Conservation (phyloP, 2,797 vertebrate genomes). For the Darevskia mixta region DNA sequence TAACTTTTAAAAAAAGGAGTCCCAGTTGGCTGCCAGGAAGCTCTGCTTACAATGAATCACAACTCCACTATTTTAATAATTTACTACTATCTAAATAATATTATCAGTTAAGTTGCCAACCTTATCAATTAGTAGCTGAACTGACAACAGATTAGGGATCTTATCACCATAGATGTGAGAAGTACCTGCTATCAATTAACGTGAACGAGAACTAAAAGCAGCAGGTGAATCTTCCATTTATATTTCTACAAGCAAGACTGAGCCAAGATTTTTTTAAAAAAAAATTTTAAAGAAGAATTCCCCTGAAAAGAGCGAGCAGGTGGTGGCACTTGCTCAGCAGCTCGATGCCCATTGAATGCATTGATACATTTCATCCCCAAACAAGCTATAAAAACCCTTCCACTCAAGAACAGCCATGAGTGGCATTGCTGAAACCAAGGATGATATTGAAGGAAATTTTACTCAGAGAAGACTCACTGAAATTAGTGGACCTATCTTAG, state of each 20-base stretch:
- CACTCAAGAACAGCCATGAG: background rate
- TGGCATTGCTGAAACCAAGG: too few relatives aligned
- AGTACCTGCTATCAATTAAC: background rate
- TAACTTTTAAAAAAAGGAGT: conserved; percentile 32
- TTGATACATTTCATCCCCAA: background rate
- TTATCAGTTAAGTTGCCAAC: conserved; percentile 67
- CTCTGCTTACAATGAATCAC: conserved; percentile 67
- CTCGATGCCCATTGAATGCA: background rate
- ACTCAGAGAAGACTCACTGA: too few relatives aligned
- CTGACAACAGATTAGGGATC: conserved; percentile 34
- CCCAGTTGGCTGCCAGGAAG: conserved; percentile 58
- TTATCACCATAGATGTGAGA: background rate
- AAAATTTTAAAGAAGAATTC: too few relatives aligned
- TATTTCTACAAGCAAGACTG: background rate
- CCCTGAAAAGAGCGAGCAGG: background rate
- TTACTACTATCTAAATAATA: conserved; percentile 70
- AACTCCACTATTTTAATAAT: conserved; percentile 67
- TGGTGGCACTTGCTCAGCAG: background rate
- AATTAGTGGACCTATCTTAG: too few relatives aligned
- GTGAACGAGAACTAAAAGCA: background rate
- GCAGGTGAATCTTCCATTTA: background rate
- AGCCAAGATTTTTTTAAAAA: background rate
- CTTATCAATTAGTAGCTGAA: conserved; percentile 60
- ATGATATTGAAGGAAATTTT: too few relatives aligned
- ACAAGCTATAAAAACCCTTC: background rate